phyloP scores from a whole-genome alignment of 2,797 vertebrate species.

The Cossypha polioptera region DNA sequence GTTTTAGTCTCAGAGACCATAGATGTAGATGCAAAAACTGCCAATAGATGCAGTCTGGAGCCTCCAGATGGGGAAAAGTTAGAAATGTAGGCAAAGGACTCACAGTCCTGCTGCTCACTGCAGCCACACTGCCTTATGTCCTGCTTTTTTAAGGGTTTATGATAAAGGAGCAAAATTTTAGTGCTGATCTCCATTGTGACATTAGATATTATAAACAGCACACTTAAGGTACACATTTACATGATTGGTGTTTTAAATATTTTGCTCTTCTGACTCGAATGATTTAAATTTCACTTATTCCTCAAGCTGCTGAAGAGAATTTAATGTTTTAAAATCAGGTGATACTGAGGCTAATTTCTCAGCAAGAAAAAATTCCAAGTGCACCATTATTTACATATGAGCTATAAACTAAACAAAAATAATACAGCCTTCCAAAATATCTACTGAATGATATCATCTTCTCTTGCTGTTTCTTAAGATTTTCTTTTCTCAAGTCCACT shows the following conservation, averaged over 20 bases:
- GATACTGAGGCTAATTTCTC: background rate
- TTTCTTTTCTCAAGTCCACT: background rate
- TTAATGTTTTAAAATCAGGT: constrained; percentile 47
- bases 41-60: background rate
- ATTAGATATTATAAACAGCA: background rate
- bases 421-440: background rate
- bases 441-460: background rate
- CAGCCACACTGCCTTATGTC: background rate
- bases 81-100: background rate
- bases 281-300: constrained; percentile 9
- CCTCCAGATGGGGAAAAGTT: background rate
- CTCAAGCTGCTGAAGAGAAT: constrained; percentile 13
- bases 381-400: background rate
- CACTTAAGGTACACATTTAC: background rate
- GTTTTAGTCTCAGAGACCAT: background rate
- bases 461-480: background rate
- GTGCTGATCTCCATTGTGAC: background rate
- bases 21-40: background rate
- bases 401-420: background rate
- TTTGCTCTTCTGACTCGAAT: background rate
- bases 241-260: background rate
- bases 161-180: background rate
- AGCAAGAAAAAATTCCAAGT: background rate
- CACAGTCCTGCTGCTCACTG: background rate
- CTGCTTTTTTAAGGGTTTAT: background rate